These are phyloP conservation scores for Ochotona curzoniae DNA, from an alignment of 2,113 vertebrate species.

Conservation along the genomic window DNA sequence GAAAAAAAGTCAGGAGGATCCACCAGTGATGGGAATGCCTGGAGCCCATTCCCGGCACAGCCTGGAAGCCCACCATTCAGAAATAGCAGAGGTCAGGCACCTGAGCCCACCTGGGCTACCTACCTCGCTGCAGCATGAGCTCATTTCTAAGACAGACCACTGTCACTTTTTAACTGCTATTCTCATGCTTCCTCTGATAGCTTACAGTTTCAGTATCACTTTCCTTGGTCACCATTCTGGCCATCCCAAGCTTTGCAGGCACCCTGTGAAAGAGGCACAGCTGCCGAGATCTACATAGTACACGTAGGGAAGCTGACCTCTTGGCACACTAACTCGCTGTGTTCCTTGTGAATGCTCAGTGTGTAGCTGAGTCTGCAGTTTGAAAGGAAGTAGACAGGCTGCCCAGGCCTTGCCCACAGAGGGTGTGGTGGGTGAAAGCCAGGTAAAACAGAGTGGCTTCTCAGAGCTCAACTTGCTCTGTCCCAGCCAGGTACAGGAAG, in stretches of 20 bases:
- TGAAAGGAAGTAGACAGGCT: neutral
- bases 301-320: neutral
- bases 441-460: neutral
- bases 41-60: neutral
- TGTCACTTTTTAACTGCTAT: neutral
- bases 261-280: neutral
- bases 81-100: neutral
- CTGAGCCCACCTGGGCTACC: neutral
- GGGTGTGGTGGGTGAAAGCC: neutral
- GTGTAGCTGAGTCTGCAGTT: neutral
- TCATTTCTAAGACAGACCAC: neutral
- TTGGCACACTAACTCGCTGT: neutral
- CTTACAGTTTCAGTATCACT: slow-evolving; percentile 1
- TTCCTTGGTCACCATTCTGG: neutral
- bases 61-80: neutral
- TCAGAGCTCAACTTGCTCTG: neutral
- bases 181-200: neutral
- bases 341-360: neutral
- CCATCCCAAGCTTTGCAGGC: neutral
- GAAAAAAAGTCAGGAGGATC: neutral
- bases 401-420: neutral
- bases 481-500: neutral
- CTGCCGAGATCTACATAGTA: neutral
- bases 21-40: neutral
- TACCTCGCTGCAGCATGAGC: neutral